A percentile compares a stretch with the other conserved stretches of the same genome.
Conservation (phyloP, 2,888 invertebrate genomes). For the Drosophila meridionalis region DNA sequence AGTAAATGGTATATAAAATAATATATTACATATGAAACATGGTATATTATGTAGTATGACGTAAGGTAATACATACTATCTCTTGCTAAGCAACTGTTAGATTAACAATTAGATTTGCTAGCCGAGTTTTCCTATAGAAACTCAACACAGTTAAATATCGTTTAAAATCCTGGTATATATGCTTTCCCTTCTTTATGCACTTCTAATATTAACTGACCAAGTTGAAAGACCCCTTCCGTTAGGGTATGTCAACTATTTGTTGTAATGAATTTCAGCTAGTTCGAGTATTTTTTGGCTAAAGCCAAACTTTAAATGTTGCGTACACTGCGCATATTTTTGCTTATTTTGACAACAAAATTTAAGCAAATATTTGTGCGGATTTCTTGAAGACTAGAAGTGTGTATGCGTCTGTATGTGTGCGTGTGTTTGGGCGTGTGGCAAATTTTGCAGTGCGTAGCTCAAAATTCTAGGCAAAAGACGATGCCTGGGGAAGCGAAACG, state of each 20-base stretch:
- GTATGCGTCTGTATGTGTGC: conserved; percentile 12
- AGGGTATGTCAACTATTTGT: conserved; percentile 12
- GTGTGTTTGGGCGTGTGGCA: conserved; percentile 17
- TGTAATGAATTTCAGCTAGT: conserved; percentile 34
- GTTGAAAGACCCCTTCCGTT: not conserved
- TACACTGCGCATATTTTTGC: conserved; percentile 43
- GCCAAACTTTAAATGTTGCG: conserved; percentile 31
- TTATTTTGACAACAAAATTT: conserved; percentile 57
- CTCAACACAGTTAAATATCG: not conserved
- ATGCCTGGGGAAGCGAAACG: conserved; percentile 16
- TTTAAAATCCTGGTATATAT: not conserved
- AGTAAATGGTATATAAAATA: too few species aligned
- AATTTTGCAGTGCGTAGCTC: conserved; percentile 74
- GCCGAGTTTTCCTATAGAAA: not conserved
- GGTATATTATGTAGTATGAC: not conserved
- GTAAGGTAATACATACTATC: too few species aligned
- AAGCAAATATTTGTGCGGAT: conserved; percentile 72
- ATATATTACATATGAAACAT: not conserved
- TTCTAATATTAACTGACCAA: not conserved
- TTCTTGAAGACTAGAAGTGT: conserved; percentile 58
- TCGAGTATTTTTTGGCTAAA: conserved; percentile 3
- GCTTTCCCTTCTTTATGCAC: not conserved
- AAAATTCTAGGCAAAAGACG: conserved; percentile 51
- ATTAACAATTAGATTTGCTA: not conserved
- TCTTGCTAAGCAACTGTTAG: not conserved